Evolutionary conservation across 1,140 invertebrate species (phyloP).

Genomic region (Trichoplusia ni): DNA sequence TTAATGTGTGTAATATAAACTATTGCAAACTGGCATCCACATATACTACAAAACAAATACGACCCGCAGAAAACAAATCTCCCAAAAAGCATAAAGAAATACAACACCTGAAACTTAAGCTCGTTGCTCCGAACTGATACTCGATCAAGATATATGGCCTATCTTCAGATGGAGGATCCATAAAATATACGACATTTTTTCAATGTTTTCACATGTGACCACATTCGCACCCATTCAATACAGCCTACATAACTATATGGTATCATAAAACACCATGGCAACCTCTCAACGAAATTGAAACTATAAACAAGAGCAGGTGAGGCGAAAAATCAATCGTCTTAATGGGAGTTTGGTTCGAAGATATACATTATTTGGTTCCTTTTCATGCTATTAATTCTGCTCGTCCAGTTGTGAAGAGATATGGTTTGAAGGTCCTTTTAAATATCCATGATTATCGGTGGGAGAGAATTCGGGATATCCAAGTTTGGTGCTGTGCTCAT

Average conservation of each 20-base stretch:
- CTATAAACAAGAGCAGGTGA: conserved; percentile 34
- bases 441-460: no score
- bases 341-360: conserved; percentile 5
- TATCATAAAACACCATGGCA: conserved; percentile 2
- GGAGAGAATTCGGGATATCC: no score
- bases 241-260: not conserved
- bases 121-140: not conserved
- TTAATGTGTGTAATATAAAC: no score
- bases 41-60: no score
- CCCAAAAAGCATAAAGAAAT: not conserved
- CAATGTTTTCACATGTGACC: conserved; percentile 25
- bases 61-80: no score
- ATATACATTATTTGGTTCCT: not conserved
- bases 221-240: not conserved
- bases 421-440: no score
- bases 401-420: not conserved
- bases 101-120: no score
- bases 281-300: conserved; percentile 35
- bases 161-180: conserved; percentile 13
- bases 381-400: not conserved
- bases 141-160: conserved; percentile 18
- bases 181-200: conserved; percentile 8
- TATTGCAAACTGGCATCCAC: no score
- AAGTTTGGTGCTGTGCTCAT: no score
- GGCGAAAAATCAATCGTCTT: conserved; percentile 32